Conservation (phyloP, 2,888 invertebrate species). For the Archips xylosteana region DNA sequence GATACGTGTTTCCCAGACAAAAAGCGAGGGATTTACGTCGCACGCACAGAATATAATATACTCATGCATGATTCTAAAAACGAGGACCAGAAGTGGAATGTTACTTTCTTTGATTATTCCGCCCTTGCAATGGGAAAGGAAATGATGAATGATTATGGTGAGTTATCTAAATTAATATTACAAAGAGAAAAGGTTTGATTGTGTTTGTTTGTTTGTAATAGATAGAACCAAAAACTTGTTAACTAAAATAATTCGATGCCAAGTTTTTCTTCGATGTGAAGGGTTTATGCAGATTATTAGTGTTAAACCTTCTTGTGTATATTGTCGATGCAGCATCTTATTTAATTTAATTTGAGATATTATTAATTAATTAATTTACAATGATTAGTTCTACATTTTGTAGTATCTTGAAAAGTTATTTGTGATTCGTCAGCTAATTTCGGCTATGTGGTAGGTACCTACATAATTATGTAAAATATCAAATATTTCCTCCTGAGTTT, state of each 20-base stretch:
- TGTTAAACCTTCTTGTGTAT: too few species aligned
- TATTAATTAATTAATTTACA: too few species aligned
- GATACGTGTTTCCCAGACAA: conserved; percentile 90
- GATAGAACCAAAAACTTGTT: too few species aligned
- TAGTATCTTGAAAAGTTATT: background rate
- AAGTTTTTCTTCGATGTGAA: too few species aligned
- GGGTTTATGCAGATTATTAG: too few species aligned
- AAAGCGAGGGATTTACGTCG: conserved; percentile 90
- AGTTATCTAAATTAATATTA: conserved; percentile 46
- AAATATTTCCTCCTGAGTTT: background rate
- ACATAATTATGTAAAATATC: background rate
- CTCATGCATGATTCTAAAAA: conserved; percentile 95
- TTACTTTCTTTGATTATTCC: conserved; percentile 98
- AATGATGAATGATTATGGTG: conserved; percentile 92
- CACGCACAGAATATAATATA: conserved; percentile 96
- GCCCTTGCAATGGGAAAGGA: conserved; percentile 92
- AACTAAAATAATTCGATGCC: too few species aligned
- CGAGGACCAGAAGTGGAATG: conserved; percentile 94
- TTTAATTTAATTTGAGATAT: too few species aligned
- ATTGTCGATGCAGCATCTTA: too few species aligned
- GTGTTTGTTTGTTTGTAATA: too few species aligned
- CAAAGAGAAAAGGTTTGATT: too few species aligned
- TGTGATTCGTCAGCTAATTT: background rate
- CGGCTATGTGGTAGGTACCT: too few species aligned
- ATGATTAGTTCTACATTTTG: too few species aligned